Conservation (phyloP, 2,888 invertebrate species). For the Nowickia ferox region DNA sequence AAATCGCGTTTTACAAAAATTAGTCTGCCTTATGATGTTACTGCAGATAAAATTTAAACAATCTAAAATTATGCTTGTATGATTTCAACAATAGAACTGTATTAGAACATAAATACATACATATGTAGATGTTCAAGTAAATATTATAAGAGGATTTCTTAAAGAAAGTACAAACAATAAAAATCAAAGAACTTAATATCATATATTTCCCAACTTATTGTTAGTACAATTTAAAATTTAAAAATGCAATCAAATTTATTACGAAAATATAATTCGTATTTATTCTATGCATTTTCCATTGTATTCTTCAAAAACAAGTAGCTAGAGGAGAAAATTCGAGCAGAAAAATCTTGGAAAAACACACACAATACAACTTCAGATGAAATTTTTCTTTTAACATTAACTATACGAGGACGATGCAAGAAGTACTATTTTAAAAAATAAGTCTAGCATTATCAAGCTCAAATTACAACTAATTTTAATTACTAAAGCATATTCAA, state of each 20-base stretch:
- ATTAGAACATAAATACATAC: not conserved
- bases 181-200: constrained; percentile 52
- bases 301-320: constrained; percentile 13
- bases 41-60: too few relatives aligned
- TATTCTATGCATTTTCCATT: constrained; percentile 10
- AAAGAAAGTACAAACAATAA: constrained; percentile 15
- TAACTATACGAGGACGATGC: not conserved
- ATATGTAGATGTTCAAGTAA: constrained; percentile 22
- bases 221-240: not conserved
- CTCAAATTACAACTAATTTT: too few relatives aligned
- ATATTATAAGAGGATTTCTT: constrained; percentile 69
- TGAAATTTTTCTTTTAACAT: not conserved
- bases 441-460: too few relatives aligned
- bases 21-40: too few relatives aligned
- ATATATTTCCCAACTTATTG: not conserved
- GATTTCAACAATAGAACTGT: not conserved
- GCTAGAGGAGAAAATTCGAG: not conserved
- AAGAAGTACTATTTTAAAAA: too few relatives aligned
- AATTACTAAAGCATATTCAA: not conserved
- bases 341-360: constrained; percentile 43
- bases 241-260: constrained; percentile 61
- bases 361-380: constrained; percentile 28
- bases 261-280: constrained; percentile 36
- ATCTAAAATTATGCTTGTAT: too few relatives aligned
- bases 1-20: too few relatives aligned